A percentile compares a stretch with the other conserved stretches of the same genome.
phyloP scores from a whole-genome alignment of 2,797 vertebrate genomes.

The Trichosurus vulpecula region DNA sequence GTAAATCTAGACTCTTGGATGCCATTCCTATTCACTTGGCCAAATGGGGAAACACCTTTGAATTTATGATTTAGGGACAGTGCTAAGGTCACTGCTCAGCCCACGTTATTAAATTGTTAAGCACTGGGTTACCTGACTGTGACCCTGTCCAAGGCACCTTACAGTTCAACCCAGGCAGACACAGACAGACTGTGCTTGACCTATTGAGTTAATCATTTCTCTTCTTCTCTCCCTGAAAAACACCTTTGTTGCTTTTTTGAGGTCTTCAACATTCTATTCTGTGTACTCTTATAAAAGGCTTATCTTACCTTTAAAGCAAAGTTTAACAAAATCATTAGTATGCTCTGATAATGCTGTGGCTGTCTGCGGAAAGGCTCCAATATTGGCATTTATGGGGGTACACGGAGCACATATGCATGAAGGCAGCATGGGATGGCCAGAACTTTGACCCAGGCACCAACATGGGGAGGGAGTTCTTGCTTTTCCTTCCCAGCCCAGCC shows the following conservation, averaged over 20 bases:
- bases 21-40: not conserved
- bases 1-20: not conserved
- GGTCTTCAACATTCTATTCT: not conserved
- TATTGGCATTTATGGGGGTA: not conserved
- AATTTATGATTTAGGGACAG: not conserved
- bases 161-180: not conserved
- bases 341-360: not conserved
- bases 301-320: not conserved
- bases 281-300: not conserved
- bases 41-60: not conserved
- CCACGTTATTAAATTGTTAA: not conserved
- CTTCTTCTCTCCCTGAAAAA: not conserved
- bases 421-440: not conserved
- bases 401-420: not conserved
- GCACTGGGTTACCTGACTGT: not conserved
- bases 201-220: not conserved
- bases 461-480: not conserved
- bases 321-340: not conserved
- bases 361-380: not conserved
- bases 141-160: not conserved
- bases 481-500: not conserved
- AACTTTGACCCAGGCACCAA: not conserved
- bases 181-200: not conserved
- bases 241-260: not conserved
- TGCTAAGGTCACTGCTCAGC: not conserved